A percentile compares a stretch with the other conserved stretches of the same genome.
Conservation (phyloP, 2,888 invertebrate species). For the Eupeodes luniger region DNA sequence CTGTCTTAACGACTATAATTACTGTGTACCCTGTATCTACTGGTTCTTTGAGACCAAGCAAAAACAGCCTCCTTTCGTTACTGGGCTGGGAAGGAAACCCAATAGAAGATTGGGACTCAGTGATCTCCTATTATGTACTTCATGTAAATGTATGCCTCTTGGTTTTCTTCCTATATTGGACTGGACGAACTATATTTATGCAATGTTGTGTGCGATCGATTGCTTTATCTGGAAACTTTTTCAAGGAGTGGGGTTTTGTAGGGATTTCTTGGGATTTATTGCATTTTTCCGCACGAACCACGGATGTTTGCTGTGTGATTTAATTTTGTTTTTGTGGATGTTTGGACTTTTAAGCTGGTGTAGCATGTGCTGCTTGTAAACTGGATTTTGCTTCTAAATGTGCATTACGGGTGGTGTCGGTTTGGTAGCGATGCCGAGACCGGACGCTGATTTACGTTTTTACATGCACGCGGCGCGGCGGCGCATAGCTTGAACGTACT, state of each 20-base stretch:
- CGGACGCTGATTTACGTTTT: too few species aligned
- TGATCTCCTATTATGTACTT: constrained; percentile 54
- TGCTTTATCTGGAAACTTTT: constrained; percentile 14
- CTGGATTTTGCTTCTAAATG: constrained; percentile 37
- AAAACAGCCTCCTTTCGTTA: constrained; percentile 1
- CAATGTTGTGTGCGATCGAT: constrained; percentile 13
- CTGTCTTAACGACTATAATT: constrained; percentile 67
- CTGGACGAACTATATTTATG: neutral
- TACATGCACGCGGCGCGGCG: too few species aligned
- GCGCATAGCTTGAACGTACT: too few species aligned
- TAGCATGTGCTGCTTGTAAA: constrained; percentile 58
- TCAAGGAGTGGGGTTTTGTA: constrained; percentile 36
- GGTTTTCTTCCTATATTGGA: constrained; percentile 48
- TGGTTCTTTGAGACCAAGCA: constrained; percentile 24
- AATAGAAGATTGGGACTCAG: constrained; percentile 23
- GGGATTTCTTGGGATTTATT: constrained; percentile 48
- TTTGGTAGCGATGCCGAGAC: too few species aligned
- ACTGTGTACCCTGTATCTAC: constrained; percentile 40
- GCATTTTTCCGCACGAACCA: constrained; percentile 27
- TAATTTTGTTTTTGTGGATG: neutral
- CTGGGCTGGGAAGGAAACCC: neutral
- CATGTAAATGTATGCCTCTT: constrained; percentile 28
- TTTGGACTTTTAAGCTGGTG: neutral
- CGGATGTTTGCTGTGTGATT: constrained; percentile 8
- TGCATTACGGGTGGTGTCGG: neutral